Evolutionary conservation across 37 sponge, comb jelly and placozoan species (phyloP), one percentile per base, ranked within the genome.

Genomic region (Ianthella basta): DNA sequence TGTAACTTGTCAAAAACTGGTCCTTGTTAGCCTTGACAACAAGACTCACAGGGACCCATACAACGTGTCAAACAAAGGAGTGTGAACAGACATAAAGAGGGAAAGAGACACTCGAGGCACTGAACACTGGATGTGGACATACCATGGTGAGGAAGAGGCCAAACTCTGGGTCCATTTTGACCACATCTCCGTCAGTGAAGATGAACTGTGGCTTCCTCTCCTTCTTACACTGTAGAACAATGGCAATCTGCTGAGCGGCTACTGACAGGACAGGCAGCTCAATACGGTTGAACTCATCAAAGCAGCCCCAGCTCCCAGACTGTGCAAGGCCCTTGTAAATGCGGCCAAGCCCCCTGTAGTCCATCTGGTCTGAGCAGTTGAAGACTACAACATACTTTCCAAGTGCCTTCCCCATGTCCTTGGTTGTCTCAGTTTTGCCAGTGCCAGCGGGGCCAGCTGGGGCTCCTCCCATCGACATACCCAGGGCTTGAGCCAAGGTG

Each of bases 351-450:
- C 99, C 99, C 72, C 99, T 85, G 92, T 94, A 98, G 88, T 98
- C 99, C 99, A 98, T 98, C 88, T 98, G 99, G 81, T 98, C 99
- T 25, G 99, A 98, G 90, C 99, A 98, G 94, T 98, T 98, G 91
- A 98, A 98, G 75, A 98, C 99, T 44, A 98, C 99, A 55, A 98
- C 99, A 59, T 94, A 98, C 89, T 98, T 98, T 21, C 99, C 99
- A 72, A 98, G 88, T 35, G 95, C 87, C 72, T 88, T 86, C 15
- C 99, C 99, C 99, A 98, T 98, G 91, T 98, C 99, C 86, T 98
- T 98, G 34, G 63, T 63, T 5, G 99, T 96, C 69, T 98, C 99
- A 13, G 95, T 97, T 80, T 94, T 94, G 4, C 95, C 93, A 30
- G 88, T 92, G 21, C 95, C 95, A 55, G 99, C 99, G 20, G 99